Evolutionary conservation across 2,113 vertebrate genomes (phyloP), one percentile per base, ranked within the genome.

Genomic region (Peucedramus taeniatus): DNA sequence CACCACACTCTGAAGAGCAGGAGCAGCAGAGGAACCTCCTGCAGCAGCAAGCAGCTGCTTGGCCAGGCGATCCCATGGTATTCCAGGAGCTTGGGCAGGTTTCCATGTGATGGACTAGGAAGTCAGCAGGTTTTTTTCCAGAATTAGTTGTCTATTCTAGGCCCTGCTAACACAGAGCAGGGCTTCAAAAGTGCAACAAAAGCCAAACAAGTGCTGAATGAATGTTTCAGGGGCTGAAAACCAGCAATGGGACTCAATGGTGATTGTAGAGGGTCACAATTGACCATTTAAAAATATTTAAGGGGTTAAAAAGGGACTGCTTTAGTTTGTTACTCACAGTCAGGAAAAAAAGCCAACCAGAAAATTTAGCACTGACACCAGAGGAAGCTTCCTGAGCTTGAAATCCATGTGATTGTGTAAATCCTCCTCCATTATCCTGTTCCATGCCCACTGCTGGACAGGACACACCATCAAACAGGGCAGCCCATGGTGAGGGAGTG

Each of bases 61-160:
- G 84, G 74, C 68, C 18, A 31, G 42, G 74, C 39, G 4, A 61
- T 82, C 74, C 88, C 87, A 47, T 45, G 40, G 79, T 66, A 85
- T 88, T 80, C 95, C 92, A 93, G 85, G 59, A 89, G 66, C 33
- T 51, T 33, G 51, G 79, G 80, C 57, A 79, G 39, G 40, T 69
- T 81, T 45, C 84, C 91, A 95, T 4, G 1, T 51, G 83, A 89
- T 16, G 31, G 45, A 76, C 59, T 51, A 69, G 90, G 71, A 94
- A 70, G 51, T 96, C 94, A 96, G 95, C 96, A 94, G 6, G 11
- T 57, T 83, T 90, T 89, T 88, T 95, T 94, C 93, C 85, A 93
- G 90, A 91, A 91, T 85, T 56, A 94, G 85, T 24, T 53, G 63
- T 30, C 85, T 63, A 66, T 94, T 94, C 87, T 93, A 42, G 0